Evolutionary conservation across 2,797 vertebrate species (phyloP).

Genomic region (Cirrhinus mrigala): DNA sequence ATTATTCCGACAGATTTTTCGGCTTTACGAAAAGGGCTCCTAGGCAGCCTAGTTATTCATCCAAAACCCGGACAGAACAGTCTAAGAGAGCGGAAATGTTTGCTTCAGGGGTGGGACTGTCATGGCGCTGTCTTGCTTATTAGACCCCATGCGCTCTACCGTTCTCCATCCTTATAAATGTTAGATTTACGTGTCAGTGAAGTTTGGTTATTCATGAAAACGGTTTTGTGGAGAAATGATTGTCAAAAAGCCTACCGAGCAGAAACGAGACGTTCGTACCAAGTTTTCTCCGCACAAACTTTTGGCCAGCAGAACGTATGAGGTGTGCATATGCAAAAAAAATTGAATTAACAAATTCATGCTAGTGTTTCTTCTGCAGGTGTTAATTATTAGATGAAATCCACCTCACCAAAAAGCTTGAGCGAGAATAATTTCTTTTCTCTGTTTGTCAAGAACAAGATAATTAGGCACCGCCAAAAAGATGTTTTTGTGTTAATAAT

Average conservation of each 20-base stretch:
- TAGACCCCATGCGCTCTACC: conserved; percentile 11
- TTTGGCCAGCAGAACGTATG: not conserved
- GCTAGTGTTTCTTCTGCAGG: not conserved
- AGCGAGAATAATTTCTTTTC: conserved; percentile 3
- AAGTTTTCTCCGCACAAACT: not conserved
- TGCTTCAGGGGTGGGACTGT: conserved; percentile 35
- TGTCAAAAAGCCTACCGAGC: not conserved
- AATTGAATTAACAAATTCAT: not conserved
- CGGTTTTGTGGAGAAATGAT: not conserved
- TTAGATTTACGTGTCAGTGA: conserved; percentile 23
- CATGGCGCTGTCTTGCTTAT: conserved; percentile 31
- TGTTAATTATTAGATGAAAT: conserved; percentile 23
- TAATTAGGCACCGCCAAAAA: conserved; percentile 30
- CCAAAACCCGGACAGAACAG: conserved; percentile 30
- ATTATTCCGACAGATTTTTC: conserved; percentile 76
- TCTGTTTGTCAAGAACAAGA: conserved; percentile 34
- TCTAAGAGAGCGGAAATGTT: conserved; percentile 41
- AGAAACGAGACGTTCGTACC: not conserved
- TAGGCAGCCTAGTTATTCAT: conserved; percentile 63
- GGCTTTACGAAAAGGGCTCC: conserved; percentile 62
- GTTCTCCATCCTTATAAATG: conserved; percentile 28
- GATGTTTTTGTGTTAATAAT: conserved; percentile 26
- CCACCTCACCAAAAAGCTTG: not conserved
- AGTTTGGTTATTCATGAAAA: conserved; percentile 25
- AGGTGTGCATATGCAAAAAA: not conserved